A percentile compares a stretch with the other conserved stretches of the same genome.
These are phyloP conservation scores for Caenorhabditis latens DNA, from an alignment of 1,140 invertebrate genomes.

Conservation along the genomic window DNA sequence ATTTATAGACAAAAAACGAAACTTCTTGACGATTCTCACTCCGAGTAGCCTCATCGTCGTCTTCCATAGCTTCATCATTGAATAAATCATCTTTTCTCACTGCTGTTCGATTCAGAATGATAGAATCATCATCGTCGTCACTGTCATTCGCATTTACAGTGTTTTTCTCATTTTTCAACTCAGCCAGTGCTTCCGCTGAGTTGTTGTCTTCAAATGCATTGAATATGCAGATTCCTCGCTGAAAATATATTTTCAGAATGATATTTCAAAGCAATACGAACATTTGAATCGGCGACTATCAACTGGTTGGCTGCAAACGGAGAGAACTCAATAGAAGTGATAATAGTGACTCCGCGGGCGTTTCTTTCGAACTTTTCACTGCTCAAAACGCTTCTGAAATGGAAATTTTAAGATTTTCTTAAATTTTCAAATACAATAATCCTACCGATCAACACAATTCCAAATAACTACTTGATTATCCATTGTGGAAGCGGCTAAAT, in stretches of 20 bases:
- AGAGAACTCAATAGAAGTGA: slow-evolving; percentile 9
- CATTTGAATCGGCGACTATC: slow-evolving; percentile 38
- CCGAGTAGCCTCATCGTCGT: slow-evolving; percentile 20
- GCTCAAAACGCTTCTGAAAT: not conserved
- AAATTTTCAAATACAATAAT: too few species aligned
- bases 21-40: too few species aligned
- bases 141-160: not conserved
- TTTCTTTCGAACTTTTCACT: not conserved
- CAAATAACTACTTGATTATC: slow-evolving; percentile 28
- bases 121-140: slow-evolving; percentile 42
- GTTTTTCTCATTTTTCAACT: too few species aligned
- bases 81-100: slow-evolving; percentile 1
- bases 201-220: not conserved
- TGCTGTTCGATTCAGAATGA: slow-evolving; percentile 17
- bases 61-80: slow-evolving; percentile 25
- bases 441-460: not conserved
- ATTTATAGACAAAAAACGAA: too few species aligned
- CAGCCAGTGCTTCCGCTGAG: too few species aligned
- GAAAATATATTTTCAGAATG: not conserved
- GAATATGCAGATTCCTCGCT: slow-evolving; percentile 1
- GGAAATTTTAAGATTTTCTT: too few species aligned
- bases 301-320: not conserved
- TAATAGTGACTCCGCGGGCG: slow-evolving; percentile 14
- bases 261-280: not conserved
- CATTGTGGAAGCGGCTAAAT: slow-evolving; percentile 16